A percentile compares a stretch with the other conserved stretches of the same genome.
phyloP scores from a whole-genome alignment of 1,140 invertebrate genomes.

The Branchinecta lynchi region DNA sequence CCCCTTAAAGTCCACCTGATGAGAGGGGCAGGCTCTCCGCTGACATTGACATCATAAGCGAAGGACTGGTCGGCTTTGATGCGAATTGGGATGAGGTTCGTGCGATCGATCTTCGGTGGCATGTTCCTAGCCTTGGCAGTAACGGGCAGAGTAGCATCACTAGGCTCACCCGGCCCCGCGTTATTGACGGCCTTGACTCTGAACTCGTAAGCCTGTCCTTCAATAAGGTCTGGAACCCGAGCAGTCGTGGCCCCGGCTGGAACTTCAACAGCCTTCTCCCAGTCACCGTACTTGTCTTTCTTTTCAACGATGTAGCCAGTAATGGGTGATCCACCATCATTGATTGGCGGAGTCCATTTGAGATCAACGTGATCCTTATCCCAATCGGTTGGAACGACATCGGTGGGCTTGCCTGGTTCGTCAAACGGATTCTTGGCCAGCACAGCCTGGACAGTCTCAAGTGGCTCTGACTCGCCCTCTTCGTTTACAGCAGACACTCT shows the following conservation, averaged over 20 bases:
- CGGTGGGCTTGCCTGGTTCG: slow-evolving; percentile 79
- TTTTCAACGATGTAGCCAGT: slow-evolving; percentile 77
- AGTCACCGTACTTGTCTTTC: slow-evolving; percentile 83
- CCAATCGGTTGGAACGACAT: slow-evolving; percentile 84
- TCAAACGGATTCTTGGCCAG: slow-evolving; percentile 93
- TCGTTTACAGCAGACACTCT: slow-evolving; percentile 87
- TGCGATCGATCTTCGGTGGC: slow-evolving; percentile 72
- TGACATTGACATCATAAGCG: slow-evolving; percentile 56
- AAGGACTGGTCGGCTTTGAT: slow-evolving; percentile 81
- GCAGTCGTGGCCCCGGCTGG: slow-evolving; percentile 62
- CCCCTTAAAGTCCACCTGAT: slow-evolving; percentile 66
- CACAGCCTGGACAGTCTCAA: slow-evolving; percentile 69
- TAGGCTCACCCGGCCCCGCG: slow-evolving; percentile 81
- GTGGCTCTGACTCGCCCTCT: slow-evolving; percentile 86
- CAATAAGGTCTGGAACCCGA: slow-evolving; percentile 71
- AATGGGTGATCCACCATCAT: slow-evolving; percentile 72
- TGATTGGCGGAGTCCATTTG: slow-evolving; percentile 60
- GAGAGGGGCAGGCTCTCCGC: slow-evolving; percentile 72
- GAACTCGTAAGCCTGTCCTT: slow-evolving; percentile 80
- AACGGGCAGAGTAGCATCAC: slow-evolving; percentile 68
- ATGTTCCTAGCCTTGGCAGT: slow-evolving; percentile 73
- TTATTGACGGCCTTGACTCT: slow-evolving; percentile 79
- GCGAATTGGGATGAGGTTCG: slow-evolving; percentile 62
- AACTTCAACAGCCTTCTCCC: slow-evolving; percentile 75
- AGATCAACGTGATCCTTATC: slow-evolving; percentile 87